Base-by-base conservation (phyloP, 1,140 invertebrate species). In the Trachymyrmex septentrionalis region DNA sequence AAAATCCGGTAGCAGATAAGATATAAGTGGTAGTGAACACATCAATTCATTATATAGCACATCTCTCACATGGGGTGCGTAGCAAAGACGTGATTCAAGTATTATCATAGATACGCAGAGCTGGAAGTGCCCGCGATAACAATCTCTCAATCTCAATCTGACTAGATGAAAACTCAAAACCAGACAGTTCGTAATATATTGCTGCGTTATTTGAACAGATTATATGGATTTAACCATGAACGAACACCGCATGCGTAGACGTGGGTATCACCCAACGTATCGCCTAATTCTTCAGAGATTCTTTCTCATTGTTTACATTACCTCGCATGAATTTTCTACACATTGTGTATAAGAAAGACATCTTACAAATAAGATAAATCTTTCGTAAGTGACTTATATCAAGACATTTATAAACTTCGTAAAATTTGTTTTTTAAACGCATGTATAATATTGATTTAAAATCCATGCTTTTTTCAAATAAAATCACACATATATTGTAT, bases 161-260 rank as follows among this genome's bases (percentile, higher is more conserved):
- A 38, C 53, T 64, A 64, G 69, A 55, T 71, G 75, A 81, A 88
- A 72, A 77, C 55, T 77, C 50, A 27, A 78, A 84, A 89, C 76
- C 73, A 48, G 84, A 86, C 73, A 50, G 61, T n/a, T 5, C 24
- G 34, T 53, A 72, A 86, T 86, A 91, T 92, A 92, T 92, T 92
- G 90, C 85, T 78, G 59, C 59, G 69, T 88, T 75, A 80, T 92
- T 92, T 91, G 85, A 76, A 82, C 38, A 77, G 87, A 78, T 53
- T 61, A 88, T 44, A 77, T n/a, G n/a, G 78, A 66, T 84, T 84
- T 84, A 44, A 75, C 7, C 59, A 27, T 48, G 53, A 72, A 73
- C 55, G 38, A 27, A 34, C 61, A 12, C 24, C 19, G 44, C 53
- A 44, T 38, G 24, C 57, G 48, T 21, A 6, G 16, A 55, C n/a